Conservation (phyloP, 2,888 invertebrate genomes). For the Synanthedon myopaeformis region DNA sequence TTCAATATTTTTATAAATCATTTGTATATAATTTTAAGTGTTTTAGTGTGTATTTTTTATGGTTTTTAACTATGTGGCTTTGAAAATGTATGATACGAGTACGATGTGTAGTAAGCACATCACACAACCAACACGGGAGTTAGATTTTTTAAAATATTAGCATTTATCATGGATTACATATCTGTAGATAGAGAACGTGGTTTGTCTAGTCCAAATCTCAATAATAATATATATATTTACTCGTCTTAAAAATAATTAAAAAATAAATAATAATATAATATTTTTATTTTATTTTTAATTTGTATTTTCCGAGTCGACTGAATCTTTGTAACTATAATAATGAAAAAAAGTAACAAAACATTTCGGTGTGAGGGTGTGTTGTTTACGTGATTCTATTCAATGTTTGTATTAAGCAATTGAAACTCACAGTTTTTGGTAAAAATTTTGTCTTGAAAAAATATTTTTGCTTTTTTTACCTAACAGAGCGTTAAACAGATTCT, state of each 20-base stretch:
- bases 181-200: constrained; percentile 69
- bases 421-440: neutral
- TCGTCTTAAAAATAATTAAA: constrained; percentile 26
- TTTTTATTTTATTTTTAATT: constrained; percentile 31
- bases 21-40: too few species aligned
- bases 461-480: neutral
- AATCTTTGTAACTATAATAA: constrained; percentile 46
- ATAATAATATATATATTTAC: constrained; percentile 60
- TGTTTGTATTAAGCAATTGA: neutral
- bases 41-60: too few species aligned
- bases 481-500: neutral
- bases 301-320: constrained; percentile 58
- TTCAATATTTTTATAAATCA: too few species aligned
- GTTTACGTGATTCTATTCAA: neutral
- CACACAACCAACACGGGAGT: constrained; percentile 49
- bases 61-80: constrained; percentile 22
- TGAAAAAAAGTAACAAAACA: neutral
- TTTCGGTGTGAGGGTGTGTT: neutral
- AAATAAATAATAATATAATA: constrained; percentile 16
- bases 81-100: constrained; percentile 43
- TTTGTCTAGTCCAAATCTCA: constrained; percentile 69
- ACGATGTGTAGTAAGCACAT: constrained; percentile 48
- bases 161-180: constrained; percentile 70
- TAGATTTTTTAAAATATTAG: constrained; percentile 63
- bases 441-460: neutral